Evolutionary conservation across 2,888 invertebrate species (phyloP).

Genomic region (Amphipoea lucens): DNA sequence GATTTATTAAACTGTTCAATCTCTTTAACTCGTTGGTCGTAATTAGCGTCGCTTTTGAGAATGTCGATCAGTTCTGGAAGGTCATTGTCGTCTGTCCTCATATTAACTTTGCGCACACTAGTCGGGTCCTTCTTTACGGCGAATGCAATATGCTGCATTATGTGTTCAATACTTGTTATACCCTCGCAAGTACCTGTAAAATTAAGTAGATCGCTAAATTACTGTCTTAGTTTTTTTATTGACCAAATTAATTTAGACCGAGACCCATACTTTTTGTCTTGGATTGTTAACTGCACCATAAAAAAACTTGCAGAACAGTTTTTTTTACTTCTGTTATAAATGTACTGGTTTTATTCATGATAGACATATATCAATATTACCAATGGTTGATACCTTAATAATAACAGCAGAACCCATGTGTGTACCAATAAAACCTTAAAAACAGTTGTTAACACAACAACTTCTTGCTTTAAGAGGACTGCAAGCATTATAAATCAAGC

Average conservation of each 20-base stretch:
- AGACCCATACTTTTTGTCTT: not conserved
- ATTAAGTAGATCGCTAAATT: not conserved
- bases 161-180: conserved; percentile 90
- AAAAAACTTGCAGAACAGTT: not conserved
- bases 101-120: conserved; percentile 90
- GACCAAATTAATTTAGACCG: not conserved
- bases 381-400: not conserved
- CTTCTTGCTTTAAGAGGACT: not conserved
- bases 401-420: not conserved
- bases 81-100: conserved; percentile 84
- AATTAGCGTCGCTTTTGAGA: conserved; percentile 88
- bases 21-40: conserved; percentile 86
- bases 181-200: conserved; percentile 90
- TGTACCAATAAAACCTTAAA: not conserved
- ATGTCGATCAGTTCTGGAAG: conserved; percentile 89
- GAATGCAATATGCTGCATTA: conserved; percentile 93
- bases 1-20: conserved; percentile 90
- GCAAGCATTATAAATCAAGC: not conserved
- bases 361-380: not conserved
- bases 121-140: conserved; percentile 90
- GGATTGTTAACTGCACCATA: not conserved
- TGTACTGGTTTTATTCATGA: not conserved
- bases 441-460: not conserved
- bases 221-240: not conserved
- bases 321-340: not conserved